Evolutionary conservation across 2,888 invertebrate species (phyloP), one percentile per base, ranked within the genome.

Genomic region (Deilephila elpenor): DNA sequence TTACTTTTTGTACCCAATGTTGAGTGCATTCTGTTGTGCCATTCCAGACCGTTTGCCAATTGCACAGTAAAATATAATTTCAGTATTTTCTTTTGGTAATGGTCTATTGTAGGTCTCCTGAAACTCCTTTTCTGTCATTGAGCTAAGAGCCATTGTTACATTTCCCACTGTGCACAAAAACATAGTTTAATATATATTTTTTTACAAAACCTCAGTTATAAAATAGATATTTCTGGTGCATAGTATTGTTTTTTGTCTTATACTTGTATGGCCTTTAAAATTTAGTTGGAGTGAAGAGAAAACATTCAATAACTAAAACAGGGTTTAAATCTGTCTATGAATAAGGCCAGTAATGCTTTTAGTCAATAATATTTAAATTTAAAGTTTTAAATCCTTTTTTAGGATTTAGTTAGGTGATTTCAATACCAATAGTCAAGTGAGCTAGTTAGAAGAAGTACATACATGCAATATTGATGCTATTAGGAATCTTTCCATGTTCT

Each of bases 381-480:
- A 44, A 14, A 44, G 1, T 8, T 37, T 11, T 44, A 44, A 44
- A 5, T 5, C 5, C 32, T 32, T 32, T 32, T 32, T 32, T 32
- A 44, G 14, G 44, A 44, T 14, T 11, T 2, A 44, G 44, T 44
- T 44, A 25, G 25, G 25, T 44, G 14, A 14, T 44, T 44, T 44
- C 14, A 44, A 44, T 14, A 14, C 7, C 4, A 19, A 29, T 62
- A 14, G 14, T 32, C 32, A 32, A 17, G 17, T 19, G 34, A 7
- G 19, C 5, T 19, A 32, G 7, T 19, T 64, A 32, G 8, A 14
- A 29, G 64, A 25, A 71, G 5, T 73, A 91, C 95, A 95, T 95
- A 96, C 97, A 93, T 80, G 97, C 97, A 87, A 97, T 97, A 83
- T 97, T 97, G 72, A 97, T 95, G 83, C 97, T 97, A 73, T 96